Base-by-base conservation (phyloP, 2,113 vertebrate species). In the Zosterops pallidus region DNA sequence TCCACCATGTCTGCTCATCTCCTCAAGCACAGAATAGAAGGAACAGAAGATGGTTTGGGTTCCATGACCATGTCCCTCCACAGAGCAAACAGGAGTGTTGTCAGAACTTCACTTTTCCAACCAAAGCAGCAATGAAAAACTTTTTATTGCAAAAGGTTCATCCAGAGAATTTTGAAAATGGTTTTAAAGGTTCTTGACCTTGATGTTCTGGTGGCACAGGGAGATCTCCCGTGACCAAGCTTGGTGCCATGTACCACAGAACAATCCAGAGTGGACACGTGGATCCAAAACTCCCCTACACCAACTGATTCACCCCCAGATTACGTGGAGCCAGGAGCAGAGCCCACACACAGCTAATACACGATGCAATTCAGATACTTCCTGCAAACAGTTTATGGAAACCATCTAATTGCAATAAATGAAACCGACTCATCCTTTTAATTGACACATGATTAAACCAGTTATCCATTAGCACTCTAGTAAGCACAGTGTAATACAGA, bases 351-450 rank as follows among this genome's bases (percentile, higher is more conserved):
- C 69, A 94, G 57, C 68, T 52, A 94, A 96, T 88, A 86, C 64
- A 59, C 1, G 1, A 76, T 53, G 62, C 12, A 28, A 92, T 80
- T 88, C 69, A 86, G 82, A 86, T 88, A 86, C 93, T 97, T 97
- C 93, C 96, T 94, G 92, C 95, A 96, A 95, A 95, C 92, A 91
- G 78, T 57, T 90, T 85, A 92, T 80, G 60, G 86, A 83, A 80
- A 70, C 69, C 75, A 70, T 55, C 74, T 95, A 95, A 96, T 93
- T 96, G 84, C 95, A 95, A 90, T 76, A 94, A 96, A 95, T 92
- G 90, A 94, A 94, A 95, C 87, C 50, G 2, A 96, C 93, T 95
- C 96, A 96, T 90, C 92, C 95, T 74, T 94, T 91, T 94, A 96
- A 97, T 93, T 95, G 94, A 90, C 47, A 47, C 55, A 95, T 95